Conservation (phyloP, 1,140 invertebrate genomes). For the Pseudomyrmex concolor region DNA sequence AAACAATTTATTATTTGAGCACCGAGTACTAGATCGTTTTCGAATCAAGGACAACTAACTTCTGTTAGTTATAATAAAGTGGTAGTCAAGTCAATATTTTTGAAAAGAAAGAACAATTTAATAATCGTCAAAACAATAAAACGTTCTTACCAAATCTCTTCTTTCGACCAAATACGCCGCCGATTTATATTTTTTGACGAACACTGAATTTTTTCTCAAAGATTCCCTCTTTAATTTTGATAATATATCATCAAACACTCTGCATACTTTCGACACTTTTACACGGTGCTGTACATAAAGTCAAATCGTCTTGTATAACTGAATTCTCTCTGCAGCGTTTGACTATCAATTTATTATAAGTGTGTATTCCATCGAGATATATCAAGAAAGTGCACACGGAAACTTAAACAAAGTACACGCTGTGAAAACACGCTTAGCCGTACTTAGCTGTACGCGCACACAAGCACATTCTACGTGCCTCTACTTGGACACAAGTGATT, state of each 20-base stretch:
- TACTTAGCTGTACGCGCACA: conserved; percentile 55
- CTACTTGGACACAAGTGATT: conserved; percentile 68
- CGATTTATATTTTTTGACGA: conserved; percentile 15
- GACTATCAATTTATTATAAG: conserved; percentile 53
- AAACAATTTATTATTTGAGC: conserved; percentile 13
- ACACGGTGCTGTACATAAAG: not conserved
- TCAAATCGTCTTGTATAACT: not conserved
- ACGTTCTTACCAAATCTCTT: not conserved
- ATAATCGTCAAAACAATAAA: not conserved
- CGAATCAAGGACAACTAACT: conserved; percentile 57
- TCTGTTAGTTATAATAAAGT: conserved; percentile 57
- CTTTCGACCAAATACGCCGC: not conserved
- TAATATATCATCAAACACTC: conserved; percentile 8
- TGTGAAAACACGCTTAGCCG: conserved; percentile 61
- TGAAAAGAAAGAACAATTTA: not conserved
- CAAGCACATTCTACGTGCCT: conserved; percentile 76
- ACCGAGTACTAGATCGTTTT: conserved; percentile 21
- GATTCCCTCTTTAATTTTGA: conserved; percentile 25
- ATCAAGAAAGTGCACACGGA: conserved; percentile 44
- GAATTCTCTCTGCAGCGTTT: not conserved
- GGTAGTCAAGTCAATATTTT: conserved; percentile 26
- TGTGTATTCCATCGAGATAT: conserved; percentile 49
- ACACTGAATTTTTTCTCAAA: not conserved
- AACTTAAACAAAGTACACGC: conserved; percentile 61
- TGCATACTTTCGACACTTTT: conserved; percentile 35